phyloP scores from a whole-genome alignment of 2,797 vertebrate genomes.

The Saguinus oedipus region DNA sequence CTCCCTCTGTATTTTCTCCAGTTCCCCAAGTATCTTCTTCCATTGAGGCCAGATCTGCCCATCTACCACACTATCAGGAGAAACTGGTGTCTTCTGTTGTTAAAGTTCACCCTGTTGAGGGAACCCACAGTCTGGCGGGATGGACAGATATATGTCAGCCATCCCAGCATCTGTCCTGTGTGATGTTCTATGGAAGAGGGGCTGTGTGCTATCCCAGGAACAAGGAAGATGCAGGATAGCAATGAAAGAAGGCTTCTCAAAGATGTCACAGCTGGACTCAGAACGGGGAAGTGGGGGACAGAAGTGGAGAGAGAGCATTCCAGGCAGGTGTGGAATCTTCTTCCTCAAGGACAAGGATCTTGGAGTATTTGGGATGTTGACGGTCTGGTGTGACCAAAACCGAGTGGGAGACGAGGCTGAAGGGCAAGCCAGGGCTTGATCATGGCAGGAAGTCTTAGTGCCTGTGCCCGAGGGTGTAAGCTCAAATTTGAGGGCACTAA shows the following conservation, averaged over 20 bases:
- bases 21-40: not conserved
- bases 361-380: not conserved
- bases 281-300: not conserved
- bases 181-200: not conserved
- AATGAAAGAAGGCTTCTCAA: not conserved
- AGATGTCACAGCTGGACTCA: not conserved
- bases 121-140: not conserved
- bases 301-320: not conserved
- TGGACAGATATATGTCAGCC: not conserved
- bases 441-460: not conserved
- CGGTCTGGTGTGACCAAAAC: not conserved
- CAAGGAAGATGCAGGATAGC: too few species aligned
- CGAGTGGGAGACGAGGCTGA: not conserved
- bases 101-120: not conserved
- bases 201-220: not conserved
- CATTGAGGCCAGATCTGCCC: not conserved
- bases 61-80: not conserved
- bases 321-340: not conserved
- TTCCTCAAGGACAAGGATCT: not conserved
- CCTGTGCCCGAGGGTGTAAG: fast-evolving
- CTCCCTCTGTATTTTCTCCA: not conserved
- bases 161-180: not conserved
- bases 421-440: not conserved
- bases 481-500: not conserved
- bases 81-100: not conserved